Percentiles rank a stretch among this genome's conserved stretches.
phyloP scores from a whole-genome alignment of 2,113 vertebrate genomes.

The Pluvialis apricaria region DNA sequence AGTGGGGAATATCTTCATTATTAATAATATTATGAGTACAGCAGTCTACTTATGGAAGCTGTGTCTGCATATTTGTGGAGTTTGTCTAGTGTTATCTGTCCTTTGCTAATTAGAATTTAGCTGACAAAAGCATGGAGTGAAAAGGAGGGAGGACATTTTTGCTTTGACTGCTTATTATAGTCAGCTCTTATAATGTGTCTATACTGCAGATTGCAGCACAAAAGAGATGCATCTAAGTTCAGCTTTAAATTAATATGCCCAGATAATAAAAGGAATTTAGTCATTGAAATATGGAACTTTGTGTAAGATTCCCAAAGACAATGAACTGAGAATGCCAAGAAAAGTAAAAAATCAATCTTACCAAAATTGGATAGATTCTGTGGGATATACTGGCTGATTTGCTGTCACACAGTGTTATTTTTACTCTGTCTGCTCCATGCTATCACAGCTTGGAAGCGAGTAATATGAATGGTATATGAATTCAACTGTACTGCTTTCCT shows the following conservation, averaged over 20 bases:
- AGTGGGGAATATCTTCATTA: conserved; percentile 59
- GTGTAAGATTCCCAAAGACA: background rate
- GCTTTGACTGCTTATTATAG: background rate
- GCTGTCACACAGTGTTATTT: background rate
- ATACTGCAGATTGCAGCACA: background rate
- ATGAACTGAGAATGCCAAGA: background rate
- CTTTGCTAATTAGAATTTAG: conserved; percentile 66
- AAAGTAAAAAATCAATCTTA: background rate
- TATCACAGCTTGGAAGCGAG: background rate
- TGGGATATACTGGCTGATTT: background rate
- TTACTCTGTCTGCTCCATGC: background rate
- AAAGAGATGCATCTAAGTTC: background rate
- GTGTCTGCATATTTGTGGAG: conserved; percentile 42
- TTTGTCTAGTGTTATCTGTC: conserved; percentile 44
- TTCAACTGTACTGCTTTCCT: background rate
- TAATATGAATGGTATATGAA: background rate
- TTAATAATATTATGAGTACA: conserved; percentile 49
- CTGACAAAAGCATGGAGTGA: conserved; percentile 31
- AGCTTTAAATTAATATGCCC: background rate
- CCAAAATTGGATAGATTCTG: background rate
- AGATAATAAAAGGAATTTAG: background rate
- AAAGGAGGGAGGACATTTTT: background rate
- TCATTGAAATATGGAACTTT: background rate
- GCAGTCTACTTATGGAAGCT: background rate
- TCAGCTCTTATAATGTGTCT: background rate